phyloP scores from a whole-genome alignment of 2,888 invertebrate genomes.

The Parasteatoda lunata region DNA sequence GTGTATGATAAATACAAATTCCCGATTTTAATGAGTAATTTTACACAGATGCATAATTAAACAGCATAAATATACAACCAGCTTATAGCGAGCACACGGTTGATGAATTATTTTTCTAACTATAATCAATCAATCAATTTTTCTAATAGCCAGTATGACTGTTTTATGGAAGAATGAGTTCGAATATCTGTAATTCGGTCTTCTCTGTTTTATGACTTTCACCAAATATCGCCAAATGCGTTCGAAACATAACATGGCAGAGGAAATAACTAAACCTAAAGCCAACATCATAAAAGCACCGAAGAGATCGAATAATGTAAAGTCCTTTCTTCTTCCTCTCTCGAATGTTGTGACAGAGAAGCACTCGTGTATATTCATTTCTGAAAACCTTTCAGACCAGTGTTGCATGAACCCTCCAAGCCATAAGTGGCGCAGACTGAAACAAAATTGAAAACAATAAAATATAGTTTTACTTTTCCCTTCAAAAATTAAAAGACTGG shows the following conservation, averaged over 20 bases:
- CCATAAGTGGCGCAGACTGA: constrained; percentile 52
- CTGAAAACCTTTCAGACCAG: constrained; percentile 46
- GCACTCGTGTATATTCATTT: constrained; percentile 52
- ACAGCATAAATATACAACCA: no score
- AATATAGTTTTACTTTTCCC: no score
- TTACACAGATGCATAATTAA: no score
- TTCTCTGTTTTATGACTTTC: neutral
- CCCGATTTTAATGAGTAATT: no score
- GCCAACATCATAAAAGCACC: constrained; percentile 56
- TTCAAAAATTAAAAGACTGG: no score
- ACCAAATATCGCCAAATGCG: neutral
- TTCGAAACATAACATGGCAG: constrained; percentile 15
- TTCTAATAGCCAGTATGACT: neutral
- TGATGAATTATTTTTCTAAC: no score
- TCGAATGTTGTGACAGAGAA: constrained; percentile 35
- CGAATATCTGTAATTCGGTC: neutral
- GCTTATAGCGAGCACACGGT: no score
- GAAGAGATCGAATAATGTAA: constrained; percentile 45
- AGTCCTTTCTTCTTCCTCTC: constrained; percentile 54
- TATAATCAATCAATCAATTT: neutral
- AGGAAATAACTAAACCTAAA: constrained; percentile 16
- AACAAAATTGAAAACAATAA: neutral
- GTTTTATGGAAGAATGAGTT: constrained; percentile 11
- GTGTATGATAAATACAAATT: no score
- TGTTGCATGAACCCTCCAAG: constrained; percentile 60